Evolutionary conservation across 2,797 vertebrate genomes (phyloP).

Genomic region (Leuciscus waleckii): DNA sequence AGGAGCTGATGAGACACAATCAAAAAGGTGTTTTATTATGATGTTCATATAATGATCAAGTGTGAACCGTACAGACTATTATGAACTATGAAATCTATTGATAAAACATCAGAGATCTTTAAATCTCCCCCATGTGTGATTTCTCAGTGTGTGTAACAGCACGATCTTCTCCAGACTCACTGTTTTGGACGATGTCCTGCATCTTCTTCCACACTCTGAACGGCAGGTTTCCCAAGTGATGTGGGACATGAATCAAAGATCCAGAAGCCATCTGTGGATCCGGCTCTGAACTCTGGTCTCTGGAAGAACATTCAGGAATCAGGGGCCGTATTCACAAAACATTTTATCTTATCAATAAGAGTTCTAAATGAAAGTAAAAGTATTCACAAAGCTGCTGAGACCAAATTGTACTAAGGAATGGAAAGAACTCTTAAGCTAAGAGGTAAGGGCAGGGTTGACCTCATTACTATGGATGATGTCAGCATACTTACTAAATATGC

Average conservation of each 20-base stretch:
- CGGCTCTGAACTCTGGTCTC: slow-evolving; percentile 11
- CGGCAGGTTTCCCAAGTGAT: not conserved
- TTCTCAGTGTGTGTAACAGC: not conserved
- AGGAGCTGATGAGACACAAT: not conserved
- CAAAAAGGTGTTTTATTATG: not conserved
- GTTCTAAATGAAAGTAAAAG: too few species aligned
- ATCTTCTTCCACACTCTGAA: slow-evolving; percentile 22
- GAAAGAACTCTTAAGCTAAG: too few species aligned
- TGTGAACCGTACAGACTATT: not conserved
- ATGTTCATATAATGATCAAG: not conserved
- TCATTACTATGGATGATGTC: too few species aligned
- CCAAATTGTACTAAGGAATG: too few species aligned
- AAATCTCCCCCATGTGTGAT: not conserved
- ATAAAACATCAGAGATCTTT: not conserved
- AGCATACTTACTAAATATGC: too few species aligned
- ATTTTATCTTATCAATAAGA: too few species aligned
- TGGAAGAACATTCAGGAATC: not conserved
- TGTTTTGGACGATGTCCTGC: slow-evolving; percentile 8
- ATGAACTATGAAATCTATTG: not conserved
- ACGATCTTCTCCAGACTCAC: not conserved
- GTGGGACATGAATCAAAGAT: slow-evolving; percentile 15
- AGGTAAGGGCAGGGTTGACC: too few species aligned
- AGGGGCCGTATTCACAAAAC: not conserved
- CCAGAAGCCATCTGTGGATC: not conserved
- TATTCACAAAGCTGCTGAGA: too few species aligned